Evolutionary conservation across 2,888 invertebrate genomes (phyloP).

Genomic region (Stenolophus ochropezus): DNA sequence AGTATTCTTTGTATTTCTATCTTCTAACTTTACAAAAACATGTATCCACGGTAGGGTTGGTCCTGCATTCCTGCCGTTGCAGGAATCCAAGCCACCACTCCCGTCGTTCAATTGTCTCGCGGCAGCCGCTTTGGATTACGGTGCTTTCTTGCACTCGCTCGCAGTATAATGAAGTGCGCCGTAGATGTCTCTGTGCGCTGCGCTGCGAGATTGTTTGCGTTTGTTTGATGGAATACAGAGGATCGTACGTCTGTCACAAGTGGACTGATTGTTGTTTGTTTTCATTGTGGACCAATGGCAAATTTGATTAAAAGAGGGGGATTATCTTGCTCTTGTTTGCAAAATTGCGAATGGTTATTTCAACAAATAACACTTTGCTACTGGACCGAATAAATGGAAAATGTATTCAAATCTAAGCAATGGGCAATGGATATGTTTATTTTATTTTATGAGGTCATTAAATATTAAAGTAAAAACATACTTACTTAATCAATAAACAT

Average conservation of each 20-base stretch:
- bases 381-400: too few relatives aligned
- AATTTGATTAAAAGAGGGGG: slow-evolving; percentile 19
- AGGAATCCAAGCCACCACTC: neutral
- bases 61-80: slow-evolving; percentile 6
- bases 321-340: slow-evolving; percentile 17
- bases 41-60: neutral
- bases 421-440: too few relatives aligned
- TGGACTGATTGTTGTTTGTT: slow-evolving; percentile 34
- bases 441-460: too few relatives aligned
- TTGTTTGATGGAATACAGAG: slow-evolving; percentile 74
- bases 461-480: too few relatives aligned
- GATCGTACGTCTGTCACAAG: slow-evolving; percentile 21
- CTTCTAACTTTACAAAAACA: too few relatives aligned
- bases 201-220: slow-evolving; percentile 65
- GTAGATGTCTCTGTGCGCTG: neutral
- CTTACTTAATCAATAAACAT: too few relatives aligned
- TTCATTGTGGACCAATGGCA: slow-evolving; percentile 13
- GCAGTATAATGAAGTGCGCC: slow-evolving; percentile 67
- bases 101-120: slow-evolving; percentile 9
- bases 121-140: slow-evolving; percentile 68
- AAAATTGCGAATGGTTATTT: neutral
- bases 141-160: slow-evolving; percentile 69
- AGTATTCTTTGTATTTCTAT: too few relatives aligned
- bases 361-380: too few relatives aligned
- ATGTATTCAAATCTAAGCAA: too few relatives aligned